Evolutionary conservation across 2,113 vertebrate genomes (phyloP).

Genomic region (Brachyhypopomus gauderio): DNA sequence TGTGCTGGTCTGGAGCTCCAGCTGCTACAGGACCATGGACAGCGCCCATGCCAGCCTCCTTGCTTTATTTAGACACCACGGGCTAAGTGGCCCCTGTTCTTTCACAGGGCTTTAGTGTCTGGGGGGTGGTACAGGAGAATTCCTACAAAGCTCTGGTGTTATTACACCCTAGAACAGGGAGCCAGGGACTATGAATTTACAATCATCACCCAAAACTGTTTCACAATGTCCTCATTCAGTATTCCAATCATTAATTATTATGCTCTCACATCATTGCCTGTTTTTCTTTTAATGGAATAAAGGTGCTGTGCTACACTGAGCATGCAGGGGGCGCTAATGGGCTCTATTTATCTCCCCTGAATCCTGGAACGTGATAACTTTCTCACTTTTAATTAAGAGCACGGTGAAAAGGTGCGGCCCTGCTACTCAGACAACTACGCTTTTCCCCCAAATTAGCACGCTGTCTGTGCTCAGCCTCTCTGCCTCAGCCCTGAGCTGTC

Average conservation of each 20-base stretch:
- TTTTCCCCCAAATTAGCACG: conserved; percentile 41
- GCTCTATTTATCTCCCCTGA: conserved; percentile 53
- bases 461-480: conserved; percentile 28
- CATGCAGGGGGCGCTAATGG: conserved; percentile 13
- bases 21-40: not conserved
- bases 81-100: not conserved
- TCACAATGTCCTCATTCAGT: not conserved
- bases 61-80: not conserved
- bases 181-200: too few relatives aligned
- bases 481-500: not conserved
- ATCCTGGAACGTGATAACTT: conserved; percentile 65
- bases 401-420: conserved; percentile 53
- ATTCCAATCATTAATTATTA: too few relatives aligned
- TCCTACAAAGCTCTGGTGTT: not conserved
- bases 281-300: not conserved
- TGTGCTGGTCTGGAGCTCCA: not conserved
- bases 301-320: too few relatives aligned
- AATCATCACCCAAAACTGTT: not conserved
- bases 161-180: not conserved
- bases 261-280: not conserved
- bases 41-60: not conserved
- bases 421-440: conserved; percentile 34
- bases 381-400: conserved; percentile 51
- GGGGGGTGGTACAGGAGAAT: too few relatives aligned
- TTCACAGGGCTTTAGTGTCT: not conserved